Conservation (phyloP, 2,797 vertebrate species). For the Discoglossus pictus region DNA sequence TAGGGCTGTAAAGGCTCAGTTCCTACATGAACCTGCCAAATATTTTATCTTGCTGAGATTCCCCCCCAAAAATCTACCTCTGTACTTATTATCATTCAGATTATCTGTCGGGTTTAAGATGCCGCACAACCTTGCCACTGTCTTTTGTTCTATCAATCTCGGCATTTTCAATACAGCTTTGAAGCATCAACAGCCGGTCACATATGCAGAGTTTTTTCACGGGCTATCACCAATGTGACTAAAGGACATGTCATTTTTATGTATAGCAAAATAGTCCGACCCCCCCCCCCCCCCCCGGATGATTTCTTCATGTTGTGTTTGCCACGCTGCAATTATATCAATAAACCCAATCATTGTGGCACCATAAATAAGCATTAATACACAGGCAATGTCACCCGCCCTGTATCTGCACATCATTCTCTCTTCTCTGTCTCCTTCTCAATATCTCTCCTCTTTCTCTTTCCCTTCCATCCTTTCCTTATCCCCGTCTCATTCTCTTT, state of each 20-base stretch:
- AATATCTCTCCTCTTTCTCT: too few relatives aligned
- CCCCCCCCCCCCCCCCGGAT: too few relatives aligned
- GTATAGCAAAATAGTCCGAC: conserved; percentile 5
- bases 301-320: too few relatives aligned
- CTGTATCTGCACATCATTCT: too few relatives aligned
- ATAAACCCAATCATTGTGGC: too few relatives aligned
- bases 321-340: too few relatives aligned
- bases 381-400: too few relatives aligned
- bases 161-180: conserved; percentile 29
- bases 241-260: conserved; percentile 33
- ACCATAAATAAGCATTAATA: conserved; percentile 16
- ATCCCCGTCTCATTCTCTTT: too few relatives aligned
- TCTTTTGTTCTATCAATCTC: conserved; percentile 29
- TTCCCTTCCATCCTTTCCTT: too few relatives aligned
- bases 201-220: conserved; percentile 38
- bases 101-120: conserved; percentile 37
- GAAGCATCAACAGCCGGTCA: conserved; percentile 32
- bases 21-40: conserved; percentile 35
- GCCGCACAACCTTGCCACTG: neutral
- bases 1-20: conserved; percentile 19
- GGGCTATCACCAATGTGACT: conserved; percentile 20
- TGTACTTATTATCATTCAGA: conserved; percentile 44
- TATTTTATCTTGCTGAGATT: conserved; percentile 33
- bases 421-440: too few relatives aligned
- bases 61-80: conserved; percentile 37